Conservation (phyloP, 2,797 vertebrate genomes). For the Xenopus petersii region DNA sequence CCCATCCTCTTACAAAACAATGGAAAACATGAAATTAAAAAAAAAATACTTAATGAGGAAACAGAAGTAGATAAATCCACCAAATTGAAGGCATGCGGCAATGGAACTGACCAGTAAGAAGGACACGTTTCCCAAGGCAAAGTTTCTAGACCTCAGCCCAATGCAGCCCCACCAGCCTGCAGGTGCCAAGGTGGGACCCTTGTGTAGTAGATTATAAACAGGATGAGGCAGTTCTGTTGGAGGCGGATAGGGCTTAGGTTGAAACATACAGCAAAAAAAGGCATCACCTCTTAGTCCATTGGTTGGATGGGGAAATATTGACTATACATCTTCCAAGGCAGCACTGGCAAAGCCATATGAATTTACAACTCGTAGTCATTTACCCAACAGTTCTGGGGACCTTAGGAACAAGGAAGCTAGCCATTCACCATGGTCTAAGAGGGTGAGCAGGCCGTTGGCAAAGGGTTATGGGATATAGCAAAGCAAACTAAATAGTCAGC, state of each 20-base stretch:
- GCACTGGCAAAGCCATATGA: too few relatives aligned
- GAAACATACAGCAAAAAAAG: background rate
- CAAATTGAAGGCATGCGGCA: conserved; percentile 18
- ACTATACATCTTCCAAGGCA: too few relatives aligned
- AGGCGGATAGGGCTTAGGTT: background rate
- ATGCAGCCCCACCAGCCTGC: too few relatives aligned
- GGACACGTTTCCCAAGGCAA: background rate
- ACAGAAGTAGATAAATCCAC: background rate
- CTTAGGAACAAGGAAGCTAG: background rate
- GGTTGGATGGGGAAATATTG: conserved; percentile 1
- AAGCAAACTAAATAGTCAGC: background rate
- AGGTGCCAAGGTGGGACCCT: too few relatives aligned
- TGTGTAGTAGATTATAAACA: too few relatives aligned
- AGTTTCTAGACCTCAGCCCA: background rate
- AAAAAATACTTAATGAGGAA: background rate
- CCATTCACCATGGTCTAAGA: conserved; percentile 7
- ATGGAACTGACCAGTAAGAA: background rate
- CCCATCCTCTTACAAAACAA: conserved; percentile 14
- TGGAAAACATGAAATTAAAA: background rate
- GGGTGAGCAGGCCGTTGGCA: conserved; percentile 27
- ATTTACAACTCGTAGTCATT: too few relatives aligned
- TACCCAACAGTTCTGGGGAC: background rate
- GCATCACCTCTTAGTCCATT: conserved; percentile 16
- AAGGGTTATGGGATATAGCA: conserved; percentile 54
- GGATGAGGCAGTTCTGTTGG: too few relatives aligned